A percentile compares a stretch with the other conserved stretches of the same genome.
Evolutionary conservation across 2,797 vertebrate species (phyloP).

Genomic region (Sitta carolinensis): DNA sequence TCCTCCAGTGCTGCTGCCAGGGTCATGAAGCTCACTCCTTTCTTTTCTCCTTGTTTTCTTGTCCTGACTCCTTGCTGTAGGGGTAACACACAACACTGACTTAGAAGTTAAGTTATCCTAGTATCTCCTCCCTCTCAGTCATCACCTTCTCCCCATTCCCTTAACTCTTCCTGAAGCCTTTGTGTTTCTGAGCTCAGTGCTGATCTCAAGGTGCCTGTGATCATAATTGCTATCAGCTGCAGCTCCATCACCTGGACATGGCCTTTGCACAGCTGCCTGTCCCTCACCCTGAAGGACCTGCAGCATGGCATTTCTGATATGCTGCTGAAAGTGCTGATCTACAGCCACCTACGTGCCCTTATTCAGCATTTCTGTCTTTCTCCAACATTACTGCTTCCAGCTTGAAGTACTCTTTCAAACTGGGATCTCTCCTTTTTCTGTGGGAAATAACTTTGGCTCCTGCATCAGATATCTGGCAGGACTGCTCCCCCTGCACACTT

Average conservation of each 20-base stretch:
- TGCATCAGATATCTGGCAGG: constrained; percentile 42
- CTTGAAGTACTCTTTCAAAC: neutral
- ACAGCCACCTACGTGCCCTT: neutral
- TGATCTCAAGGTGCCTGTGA: neutral
- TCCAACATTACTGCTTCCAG: neutral
- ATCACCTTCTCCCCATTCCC: rapidly evolving
- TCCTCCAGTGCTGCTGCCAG: neutral
- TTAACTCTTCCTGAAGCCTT: rapidly evolving
- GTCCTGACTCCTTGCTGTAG: neutral
- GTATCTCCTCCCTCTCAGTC: rapidly evolving
- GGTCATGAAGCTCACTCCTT: neutral
- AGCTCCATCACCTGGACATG: neutral
- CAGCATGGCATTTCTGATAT: neutral
- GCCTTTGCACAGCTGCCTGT: neutral
- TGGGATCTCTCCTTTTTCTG: neutral
- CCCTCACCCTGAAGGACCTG: neutral
- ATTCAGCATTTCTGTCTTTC: neutral
- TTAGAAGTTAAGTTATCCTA: rapidly evolving
- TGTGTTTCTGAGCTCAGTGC: neutral
- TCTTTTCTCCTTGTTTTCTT: neutral
- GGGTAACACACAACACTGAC: neutral
- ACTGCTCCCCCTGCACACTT: constrained; percentile 14
- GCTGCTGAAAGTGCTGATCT: neutral
- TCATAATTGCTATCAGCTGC: neutral
- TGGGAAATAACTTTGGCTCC: constrained; percentile 39